Base-by-base conservation (phyloP, 2,888 invertebrate species). In the Sepioteuthis lessoniana region DNA sequence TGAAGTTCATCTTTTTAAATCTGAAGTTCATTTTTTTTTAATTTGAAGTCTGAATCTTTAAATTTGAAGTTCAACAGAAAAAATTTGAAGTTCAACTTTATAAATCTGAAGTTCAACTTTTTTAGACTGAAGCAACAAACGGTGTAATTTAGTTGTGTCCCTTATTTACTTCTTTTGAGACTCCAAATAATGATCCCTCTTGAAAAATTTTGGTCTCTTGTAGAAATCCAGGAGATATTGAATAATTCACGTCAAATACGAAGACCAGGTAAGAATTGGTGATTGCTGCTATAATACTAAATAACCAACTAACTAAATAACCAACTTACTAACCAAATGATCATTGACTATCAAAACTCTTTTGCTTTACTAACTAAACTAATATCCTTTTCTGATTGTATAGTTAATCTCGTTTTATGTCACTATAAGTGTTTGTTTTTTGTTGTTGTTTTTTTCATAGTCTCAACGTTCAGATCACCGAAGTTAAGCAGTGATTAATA, bases 181-280 rank as follows among this genome's bases (percentile, higher is more conserved):
- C n/a, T 35, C 76, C 8, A 76, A 76, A 76, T 76, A 76, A 13
- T n/a, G 1, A 8, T 76, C 31, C 76, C 8, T 76, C 46, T 92
- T n/a, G 31, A 42, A 91, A 42, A 91, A 46, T 25, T 91, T 91
- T 91, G 46, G 13, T 47, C 46, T 46, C 38, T 92, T 92, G 42
- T 92, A 92, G 92, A 92, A 92, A 92, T 92, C 92, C 92, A 92
- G 47, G 92, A 92, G 31, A 92, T 92, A n/a, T 47, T 92, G 92
- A 92, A 42, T 92, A 47, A 47, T 42, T 42, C 92, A 31, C 92
- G 47, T 31, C 42, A 92, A 19, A 42, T 42, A 47, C 46, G 47
- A 92, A 92, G 92, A 46, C 31, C 92, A 92, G 92, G 92, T 92
- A 92, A 92, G 92, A n/a, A 31, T 92, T 42, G 28, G 38, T 10